These are phyloP conservation scores for Clarias laeviceps DNA, from an alignment of 2,797 vertebrate species.

Conservation along the genomic window DNA sequence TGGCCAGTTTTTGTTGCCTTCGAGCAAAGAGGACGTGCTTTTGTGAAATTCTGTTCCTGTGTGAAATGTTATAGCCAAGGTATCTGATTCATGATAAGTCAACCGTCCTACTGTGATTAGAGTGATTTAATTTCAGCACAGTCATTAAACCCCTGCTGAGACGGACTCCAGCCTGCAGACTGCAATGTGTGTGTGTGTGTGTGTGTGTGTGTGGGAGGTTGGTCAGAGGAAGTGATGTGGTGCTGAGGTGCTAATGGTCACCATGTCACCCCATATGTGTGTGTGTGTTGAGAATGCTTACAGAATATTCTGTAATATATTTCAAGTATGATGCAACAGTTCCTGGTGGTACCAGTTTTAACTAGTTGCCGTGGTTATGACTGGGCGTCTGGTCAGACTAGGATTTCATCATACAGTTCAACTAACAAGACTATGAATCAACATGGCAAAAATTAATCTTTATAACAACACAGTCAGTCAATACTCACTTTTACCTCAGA, in stretches of 20 bases:
- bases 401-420: conserved; percentile 42
- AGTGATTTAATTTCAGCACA: conserved; percentile 61
- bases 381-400: conserved; percentile 32
- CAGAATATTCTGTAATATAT: conserved; percentile 32
- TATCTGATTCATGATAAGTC: conserved; percentile 54
- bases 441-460: conserved; percentile 5
- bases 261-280: neutral
- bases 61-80: conserved; percentile 9
- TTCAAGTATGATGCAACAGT: conserved; percentile 49
- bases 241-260: conserved; percentile 34
- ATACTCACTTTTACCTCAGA: neutral
- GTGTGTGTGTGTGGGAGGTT: neutral
- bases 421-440: conserved; percentile 44
- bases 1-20: neutral
- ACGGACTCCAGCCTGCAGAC: conserved; percentile 17
- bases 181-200: conserved; percentile 6
- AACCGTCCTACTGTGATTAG: conserved; percentile 51
- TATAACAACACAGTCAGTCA: neutral
- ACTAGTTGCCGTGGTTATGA: conserved; percentile 25
- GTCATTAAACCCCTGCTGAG: conserved; percentile 55
- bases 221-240: conserved; percentile 16
- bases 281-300: neutral
- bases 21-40: neutral
- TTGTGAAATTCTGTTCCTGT: conserved; percentile 14
- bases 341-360: conserved; percentile 22